Base-by-base conservation (phyloP, 2,888 invertebrate genomes). In the Petrophora chlorosata region DNA sequence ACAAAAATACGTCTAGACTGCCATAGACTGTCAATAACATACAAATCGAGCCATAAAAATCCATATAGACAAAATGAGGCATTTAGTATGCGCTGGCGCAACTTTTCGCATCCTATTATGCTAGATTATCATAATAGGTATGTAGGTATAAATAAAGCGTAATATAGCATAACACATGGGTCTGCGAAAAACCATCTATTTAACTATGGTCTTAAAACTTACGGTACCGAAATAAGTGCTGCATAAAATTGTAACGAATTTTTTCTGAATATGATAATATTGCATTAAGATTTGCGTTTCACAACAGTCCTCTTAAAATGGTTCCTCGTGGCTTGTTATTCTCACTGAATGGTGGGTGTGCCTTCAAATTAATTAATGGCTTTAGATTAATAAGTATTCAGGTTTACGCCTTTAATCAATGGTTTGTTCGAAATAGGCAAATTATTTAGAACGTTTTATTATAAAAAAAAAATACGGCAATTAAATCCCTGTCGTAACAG, bases 81-180 rank as follows among this genome's bases (percentile, higher is more conserved):
- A 54, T 62, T 84, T 74, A 61, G 65, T 77, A 83, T 82, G 80
- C 82, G 71, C 54, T 13, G 53, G 62, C 71, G 73, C 68, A 65
- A 56, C 63, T 62, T 72, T 64, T 66, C 63, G 70, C 66, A 65
- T 62, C 62, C 61, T 63, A 68, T 63, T 59, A 63, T 56, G 53
- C 61, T 55, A 41, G 56, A 59, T 70, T 70, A 70, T 65, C 65
- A 69, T 69, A 64, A 57, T 60, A 63, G 61, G 60, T 39, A 25
- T 25, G n/a, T n/a, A 25, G 10, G 10, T 25, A 33, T 40, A 51
- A 48, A 44, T 29, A 48, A 41, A 14, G 26, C 19, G 36, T 23
- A 19, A 17, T 25, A 42, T 46, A 29, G n/a, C 19, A 8, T 19
- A 8, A n/a, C n/a, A n/a, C n/a, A n/a, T n/a, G n/a, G n/a, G n/a